Evolutionary conservation across 2,888 invertebrate genomes (phyloP).

Genomic region (Cataglyphis livida): DNA sequence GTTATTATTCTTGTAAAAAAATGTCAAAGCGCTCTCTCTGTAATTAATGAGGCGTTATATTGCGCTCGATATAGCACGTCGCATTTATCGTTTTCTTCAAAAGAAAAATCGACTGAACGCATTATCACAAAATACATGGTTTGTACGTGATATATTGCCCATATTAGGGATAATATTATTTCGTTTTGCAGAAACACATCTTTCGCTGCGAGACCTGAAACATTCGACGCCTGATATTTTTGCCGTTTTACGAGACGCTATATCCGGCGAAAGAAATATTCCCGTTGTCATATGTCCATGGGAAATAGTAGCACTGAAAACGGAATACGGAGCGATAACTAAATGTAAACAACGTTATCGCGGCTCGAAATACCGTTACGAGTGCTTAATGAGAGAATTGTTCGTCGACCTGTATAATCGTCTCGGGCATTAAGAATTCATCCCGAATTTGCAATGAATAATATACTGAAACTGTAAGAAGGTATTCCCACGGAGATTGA

Average conservation of each 20-base stretch:
- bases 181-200: not conserved
- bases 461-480: not conserved
- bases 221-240: not conserved
- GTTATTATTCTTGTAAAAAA: conserved; percentile 11
- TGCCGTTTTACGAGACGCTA: not conserved
- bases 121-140: conserved; percentile 1
- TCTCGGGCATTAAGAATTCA: not conserved
- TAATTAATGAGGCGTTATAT: conserved; percentile 24
- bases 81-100: conserved; percentile 14
- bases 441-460: not conserved
- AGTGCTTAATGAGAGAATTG: not conserved
- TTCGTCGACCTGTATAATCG: not conserved
- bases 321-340: conserved; percentile 21
- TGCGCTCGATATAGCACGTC: conserved; percentile 34
- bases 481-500: not conserved
- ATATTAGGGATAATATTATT: conserved; percentile 18
- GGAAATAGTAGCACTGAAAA: not conserved
- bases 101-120: not conserved
- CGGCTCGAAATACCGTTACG: not conserved
- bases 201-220: not conserved
- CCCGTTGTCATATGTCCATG: not conserved
- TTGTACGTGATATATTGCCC: conserved; percentile 18
- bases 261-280: not conserved
- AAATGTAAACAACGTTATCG: conserved; percentile 20
- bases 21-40: conserved; percentile 20